Base-by-base conservation (phyloP, 2,113 vertebrate species). In the Micromys minutus region DNA sequence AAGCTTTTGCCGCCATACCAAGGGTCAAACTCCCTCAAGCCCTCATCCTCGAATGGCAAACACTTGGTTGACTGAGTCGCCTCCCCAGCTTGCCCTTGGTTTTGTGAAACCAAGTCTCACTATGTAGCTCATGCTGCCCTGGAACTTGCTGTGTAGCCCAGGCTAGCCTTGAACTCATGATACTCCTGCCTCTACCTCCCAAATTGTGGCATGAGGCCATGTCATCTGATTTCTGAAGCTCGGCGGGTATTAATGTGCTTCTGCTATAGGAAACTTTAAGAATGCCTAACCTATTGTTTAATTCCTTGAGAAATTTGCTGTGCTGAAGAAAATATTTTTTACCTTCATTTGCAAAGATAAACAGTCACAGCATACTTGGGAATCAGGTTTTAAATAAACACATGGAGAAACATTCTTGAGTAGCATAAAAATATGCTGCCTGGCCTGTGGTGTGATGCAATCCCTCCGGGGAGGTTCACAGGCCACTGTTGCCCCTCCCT, bases 361-460 rank as follows among this genome's bases (percentile, higher is more conserved):
- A 77, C 16, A 88, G 19, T 63, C 42, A 65, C 81, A 67, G 5
- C 16, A 3, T 87, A 76, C 31, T 67, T 93, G 55, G 21, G 29
- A 80, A 50, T 96, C 77, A 80, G 45, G 65, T 24, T 83, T 87
- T 85, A 80, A 97, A 85, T 90, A 69, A 94, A 45, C 26, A 55
- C n/a, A 6, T 19, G 76, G 83, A 88, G 50, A 81, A 83, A 65
- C 47, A 81, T 92, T 88, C 75, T 77, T 22, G 59, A 90, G 55
- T 39, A 74, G 36, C 87, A 74, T 39, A 86, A 91, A 94, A 69
- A 75, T 45, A 47, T 26, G 26, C 57, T 24, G 9, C 5, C 55
- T 5, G 52, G 19, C 36, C 76, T 75, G 63, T 45, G 47, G 2
- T 29, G 45, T 52, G 34, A 12, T 3, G 50, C 50, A 2, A 7